Evolutionary conservation across 2,797 vertebrate genomes (phyloP).

Genomic region (Ctenochaetus hawaiiensis): DNA sequence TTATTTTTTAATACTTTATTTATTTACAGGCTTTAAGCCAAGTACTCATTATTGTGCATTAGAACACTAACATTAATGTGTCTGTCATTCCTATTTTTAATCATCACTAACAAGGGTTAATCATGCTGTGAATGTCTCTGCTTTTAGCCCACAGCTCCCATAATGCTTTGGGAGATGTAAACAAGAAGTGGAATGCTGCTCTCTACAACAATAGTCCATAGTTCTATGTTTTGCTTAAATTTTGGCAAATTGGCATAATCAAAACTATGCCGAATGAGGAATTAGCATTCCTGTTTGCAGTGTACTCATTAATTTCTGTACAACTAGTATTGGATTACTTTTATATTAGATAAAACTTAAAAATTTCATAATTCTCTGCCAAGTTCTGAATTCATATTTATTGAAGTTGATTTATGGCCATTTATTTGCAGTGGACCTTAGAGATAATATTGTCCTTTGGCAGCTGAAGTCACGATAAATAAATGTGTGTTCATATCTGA

Average conservation of each 20-base stretch:
- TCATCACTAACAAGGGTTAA: neutral
- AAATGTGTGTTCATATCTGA: too few species aligned
- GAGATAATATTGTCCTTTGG: too few species aligned
- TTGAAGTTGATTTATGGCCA: neutral
- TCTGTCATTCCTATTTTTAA: neutral
- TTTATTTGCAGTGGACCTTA: neutral
- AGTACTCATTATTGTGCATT: neutral
- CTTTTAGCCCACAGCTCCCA: neutral
- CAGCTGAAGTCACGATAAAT: neutral
- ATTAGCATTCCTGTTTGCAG: neutral
- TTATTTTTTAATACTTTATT: neutral
- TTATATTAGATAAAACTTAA: neutral
- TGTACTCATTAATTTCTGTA: neutral
- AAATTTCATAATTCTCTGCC: neutral
- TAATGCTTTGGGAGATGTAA: neutral
- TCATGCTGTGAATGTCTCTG: neutral
- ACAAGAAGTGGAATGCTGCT: neutral
- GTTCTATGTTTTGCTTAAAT: fast-evolving
- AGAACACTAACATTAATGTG: neutral
- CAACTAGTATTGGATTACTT: neutral
- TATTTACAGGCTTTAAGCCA: conserved; percentile 4
- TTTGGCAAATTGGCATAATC: neutral
- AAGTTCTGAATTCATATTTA: neutral
- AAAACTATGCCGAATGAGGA: neutral
- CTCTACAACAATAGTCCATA: too few species aligned